These are phyloP conservation scores for Agriopis aurantiaria DNA, from an alignment of 2,888 invertebrate genomes.

Conservation along the genomic window DNA sequence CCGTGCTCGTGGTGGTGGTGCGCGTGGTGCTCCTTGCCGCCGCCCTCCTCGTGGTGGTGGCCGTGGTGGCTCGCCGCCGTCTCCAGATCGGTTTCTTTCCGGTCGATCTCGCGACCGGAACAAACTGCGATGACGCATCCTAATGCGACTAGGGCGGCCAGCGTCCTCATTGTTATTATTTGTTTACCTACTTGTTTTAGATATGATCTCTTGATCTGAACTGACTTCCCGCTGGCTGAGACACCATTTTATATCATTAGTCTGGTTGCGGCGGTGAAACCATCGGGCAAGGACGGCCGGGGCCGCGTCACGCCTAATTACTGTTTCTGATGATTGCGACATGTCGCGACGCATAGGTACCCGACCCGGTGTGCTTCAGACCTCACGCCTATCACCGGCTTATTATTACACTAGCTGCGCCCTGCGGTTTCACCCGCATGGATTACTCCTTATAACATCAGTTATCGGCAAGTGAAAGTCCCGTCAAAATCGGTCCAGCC, in stretches of 20 bases:
- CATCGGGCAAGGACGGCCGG: conserved; percentile 81
- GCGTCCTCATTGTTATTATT: conserved; percentile 74
- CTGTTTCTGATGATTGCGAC: conserved; percentile 69
- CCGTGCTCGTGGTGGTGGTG: conserved; percentile 90
- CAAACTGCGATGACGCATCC: conserved; percentile 71
- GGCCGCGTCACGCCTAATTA: conserved; percentile 76
- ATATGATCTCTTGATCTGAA: conserved; percentile 72
- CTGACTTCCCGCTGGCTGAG: conserved; percentile 70
- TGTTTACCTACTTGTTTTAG: conserved; percentile 62
- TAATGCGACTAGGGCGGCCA: conserved; percentile 74
- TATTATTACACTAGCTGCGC: background rate
- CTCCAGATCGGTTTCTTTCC: conserved; percentile 74
- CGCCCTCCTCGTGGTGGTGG: conserved; percentile 88
- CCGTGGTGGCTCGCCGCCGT: conserved; percentile 82
- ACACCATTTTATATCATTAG: conserved; percentile 81
- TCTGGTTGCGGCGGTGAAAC: conserved; percentile 82
- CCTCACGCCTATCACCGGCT: conserved; percentile 18
- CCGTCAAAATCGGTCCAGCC: too few relatives aligned
- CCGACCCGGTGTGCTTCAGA: conserved; percentile 19
- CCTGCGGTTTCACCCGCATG: too few relatives aligned
- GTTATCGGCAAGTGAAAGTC: too few relatives aligned
- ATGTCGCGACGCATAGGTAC: conserved; percentile 40
- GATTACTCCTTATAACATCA: too few relatives aligned
- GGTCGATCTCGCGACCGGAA: conserved; percentile 72
- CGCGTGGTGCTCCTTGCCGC: conserved; percentile 89